These are phyloP conservation scores for Pandemis heparana DNA, from an alignment of 2,888 invertebrate species.

Conservation along the genomic window DNA sequence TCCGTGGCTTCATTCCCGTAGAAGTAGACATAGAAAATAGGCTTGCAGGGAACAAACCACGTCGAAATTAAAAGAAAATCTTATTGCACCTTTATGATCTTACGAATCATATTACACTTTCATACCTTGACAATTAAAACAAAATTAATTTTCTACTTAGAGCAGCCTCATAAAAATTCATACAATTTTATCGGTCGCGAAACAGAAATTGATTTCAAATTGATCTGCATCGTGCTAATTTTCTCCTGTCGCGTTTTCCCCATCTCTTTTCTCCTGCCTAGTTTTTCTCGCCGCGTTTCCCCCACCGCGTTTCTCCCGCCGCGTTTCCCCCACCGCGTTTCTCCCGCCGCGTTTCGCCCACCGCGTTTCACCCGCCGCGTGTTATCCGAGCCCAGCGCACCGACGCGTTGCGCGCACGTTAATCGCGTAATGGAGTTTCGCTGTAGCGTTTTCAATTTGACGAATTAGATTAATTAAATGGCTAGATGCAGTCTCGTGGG, in stretches of 20 bases:
- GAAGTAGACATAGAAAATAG: no score
- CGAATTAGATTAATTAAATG: constrained; percentile 25
- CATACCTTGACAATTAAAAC: no score
- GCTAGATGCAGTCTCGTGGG: constrained; percentile 11
- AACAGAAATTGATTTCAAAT: no score
- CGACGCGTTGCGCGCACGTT: constrained; percentile 19
- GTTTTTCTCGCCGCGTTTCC: not conserved
- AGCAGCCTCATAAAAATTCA: no score
- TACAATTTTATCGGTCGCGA: no score
- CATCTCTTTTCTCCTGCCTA: no score
- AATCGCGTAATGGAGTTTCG: constrained; percentile 61
- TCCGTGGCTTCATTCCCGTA: no score
- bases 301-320: not conserved
- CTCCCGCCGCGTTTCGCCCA: not conserved
- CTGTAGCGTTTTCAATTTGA: constrained; percentile 48
- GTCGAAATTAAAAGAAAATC: no score
- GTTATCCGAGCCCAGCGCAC: not conserved
- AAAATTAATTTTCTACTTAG: no score
- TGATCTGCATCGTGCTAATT: not conserved
- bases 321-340: not conserved
- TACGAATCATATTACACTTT: no score
- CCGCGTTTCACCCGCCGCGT: not conserved
- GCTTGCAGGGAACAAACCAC: no score
- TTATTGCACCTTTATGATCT: no score
- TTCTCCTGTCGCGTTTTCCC: not conserved